A percentile compares a stretch with the other conserved stretches of the same genome.
phyloP scores from a whole-genome alignment of 1,140 invertebrate genomes.

The Drosophila ambigua region DNA sequence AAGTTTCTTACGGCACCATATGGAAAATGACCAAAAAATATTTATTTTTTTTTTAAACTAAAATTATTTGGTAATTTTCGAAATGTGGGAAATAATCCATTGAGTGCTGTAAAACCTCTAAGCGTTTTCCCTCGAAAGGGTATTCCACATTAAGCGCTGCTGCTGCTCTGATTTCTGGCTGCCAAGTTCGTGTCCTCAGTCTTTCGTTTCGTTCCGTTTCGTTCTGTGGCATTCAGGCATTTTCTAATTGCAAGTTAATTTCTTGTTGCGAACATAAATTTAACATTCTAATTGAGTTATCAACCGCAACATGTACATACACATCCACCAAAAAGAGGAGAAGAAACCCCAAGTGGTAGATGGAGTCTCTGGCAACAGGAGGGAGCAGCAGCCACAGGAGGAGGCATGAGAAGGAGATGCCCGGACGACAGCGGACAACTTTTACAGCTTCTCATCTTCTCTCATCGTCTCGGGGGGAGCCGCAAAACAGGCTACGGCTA shows the following conservation, averaged over 20 bases:
- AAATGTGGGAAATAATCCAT: neutral
- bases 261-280: conserved; percentile 82
- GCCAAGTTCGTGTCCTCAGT: conserved; percentile 79
- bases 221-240: conserved; percentile 47
- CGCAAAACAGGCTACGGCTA: conserved; percentile 2
- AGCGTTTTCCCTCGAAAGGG: conserved; percentile 17
- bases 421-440: conserved; percentile 59
- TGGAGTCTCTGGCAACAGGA: neutral
- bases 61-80: too few species aligned
- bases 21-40: too few species aligned
- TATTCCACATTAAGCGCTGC: conserved; percentile 13
- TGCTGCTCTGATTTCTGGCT: conserved; percentile 10
- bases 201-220: conserved; percentile 64
- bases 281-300: conserved; percentile 83
- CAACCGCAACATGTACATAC: conserved; percentile 78
- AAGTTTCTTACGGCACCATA: too few species aligned
- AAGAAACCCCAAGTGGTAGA: conserved; percentile 20
- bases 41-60: too few species aligned
- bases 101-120: neutral
- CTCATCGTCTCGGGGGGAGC: conserved; percentile 13
- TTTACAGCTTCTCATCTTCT: conserved; percentile 66
- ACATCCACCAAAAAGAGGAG: conserved; percentile 44
- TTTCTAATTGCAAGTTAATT: conserved; percentile 83
- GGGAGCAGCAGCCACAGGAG: conserved; percentile 25
- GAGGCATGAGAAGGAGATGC: conserved; percentile 55